Evolutionary conservation across 2,113 vertebrate genomes (phyloP).

Genomic region (Dasyurus viverrinus): DNA sequence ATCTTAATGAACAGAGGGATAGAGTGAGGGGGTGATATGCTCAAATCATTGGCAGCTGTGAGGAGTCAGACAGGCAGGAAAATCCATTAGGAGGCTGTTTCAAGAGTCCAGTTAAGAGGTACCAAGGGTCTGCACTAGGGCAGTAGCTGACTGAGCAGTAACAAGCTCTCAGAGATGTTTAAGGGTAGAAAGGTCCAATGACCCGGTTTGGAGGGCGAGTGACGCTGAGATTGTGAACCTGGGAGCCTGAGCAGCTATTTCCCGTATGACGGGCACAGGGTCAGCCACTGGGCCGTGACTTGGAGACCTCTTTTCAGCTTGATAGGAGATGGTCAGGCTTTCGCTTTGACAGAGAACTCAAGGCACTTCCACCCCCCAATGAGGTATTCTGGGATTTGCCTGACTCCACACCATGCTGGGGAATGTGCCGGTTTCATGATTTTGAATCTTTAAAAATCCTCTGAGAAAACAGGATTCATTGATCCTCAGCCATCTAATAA

Average conservation of each 20-base stretch:
- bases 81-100: background rate
- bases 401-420: background rate
- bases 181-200: background rate
- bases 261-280: background rate
- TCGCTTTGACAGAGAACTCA: background rate
- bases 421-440: background rate
- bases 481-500: background rate
- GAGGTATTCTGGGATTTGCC: background rate
- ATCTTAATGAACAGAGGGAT: background rate
- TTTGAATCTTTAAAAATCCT: background rate
- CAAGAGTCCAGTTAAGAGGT: background rate
- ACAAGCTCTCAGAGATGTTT: background rate
- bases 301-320: background rate
- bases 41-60: background rate
- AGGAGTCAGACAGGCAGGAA: background rate
- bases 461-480: background rate
- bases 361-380: background rate
- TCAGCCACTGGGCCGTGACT: background rate
- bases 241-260: background rate
- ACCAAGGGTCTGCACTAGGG: background rate
- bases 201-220: background rate
- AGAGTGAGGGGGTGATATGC: background rate
- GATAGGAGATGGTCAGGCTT: background rate
- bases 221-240: background rate
- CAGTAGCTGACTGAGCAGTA: background rate